phyloP scores from a whole-genome alignment of 2,797 vertebrate species.

The Mus minutoides region DNA sequence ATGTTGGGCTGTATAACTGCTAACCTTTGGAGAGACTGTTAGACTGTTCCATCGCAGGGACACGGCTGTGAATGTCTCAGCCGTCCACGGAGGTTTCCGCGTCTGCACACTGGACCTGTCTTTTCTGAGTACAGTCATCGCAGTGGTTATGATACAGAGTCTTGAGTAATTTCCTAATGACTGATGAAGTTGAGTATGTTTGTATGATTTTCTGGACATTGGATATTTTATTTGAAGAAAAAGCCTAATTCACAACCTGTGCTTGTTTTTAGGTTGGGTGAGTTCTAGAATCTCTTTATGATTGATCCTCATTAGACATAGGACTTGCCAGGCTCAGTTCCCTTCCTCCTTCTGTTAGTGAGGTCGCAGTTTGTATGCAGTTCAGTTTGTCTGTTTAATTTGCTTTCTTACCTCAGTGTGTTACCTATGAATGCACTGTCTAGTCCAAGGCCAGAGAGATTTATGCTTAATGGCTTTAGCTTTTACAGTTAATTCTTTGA shows the following conservation, averaged over 20 bases:
- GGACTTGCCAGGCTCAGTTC: not conserved
- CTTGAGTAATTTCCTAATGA: conserved; percentile 19
- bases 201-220: conserved; percentile 16
- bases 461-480: not conserved
- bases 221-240: conserved; percentile 22
- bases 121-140: not conserved
- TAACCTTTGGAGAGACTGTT: not conserved
- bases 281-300: not conserved
- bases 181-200: conserved; percentile 9
- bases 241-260: not conserved
- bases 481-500: not conserved
- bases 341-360: not conserved
- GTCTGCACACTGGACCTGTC: not conserved
- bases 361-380: not conserved
- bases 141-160: not conserved
- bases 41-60: not conserved
- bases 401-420: not conserved
- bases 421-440: not conserved
- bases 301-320: not conserved
- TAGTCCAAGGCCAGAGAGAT: not conserved
- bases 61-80: not conserved
- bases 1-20: not conserved
- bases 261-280: not conserved
- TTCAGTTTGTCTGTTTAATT: not conserved
- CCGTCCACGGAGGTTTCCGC: not conserved